Conservation (phyloP, 1,140 invertebrate species). For the Euglossa dilemma region DNA sequence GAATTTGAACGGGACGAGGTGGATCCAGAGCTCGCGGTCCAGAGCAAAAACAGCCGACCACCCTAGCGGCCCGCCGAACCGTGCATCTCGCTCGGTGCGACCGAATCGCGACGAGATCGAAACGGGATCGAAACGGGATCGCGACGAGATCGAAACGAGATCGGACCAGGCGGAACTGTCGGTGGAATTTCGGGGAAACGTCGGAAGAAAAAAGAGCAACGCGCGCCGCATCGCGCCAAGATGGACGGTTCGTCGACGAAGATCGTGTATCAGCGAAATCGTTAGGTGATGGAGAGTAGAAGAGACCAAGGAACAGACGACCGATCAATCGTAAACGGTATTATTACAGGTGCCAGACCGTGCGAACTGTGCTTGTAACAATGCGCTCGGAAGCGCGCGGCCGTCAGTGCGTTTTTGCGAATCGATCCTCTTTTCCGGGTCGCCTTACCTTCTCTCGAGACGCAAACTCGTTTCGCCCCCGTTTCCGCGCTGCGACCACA, state of each 20-base stretch:
- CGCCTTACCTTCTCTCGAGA: constrained; percentile 21
- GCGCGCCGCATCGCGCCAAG: background rate
- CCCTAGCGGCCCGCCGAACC: constrained; percentile 22
- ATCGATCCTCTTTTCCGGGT: constrained; percentile 22
- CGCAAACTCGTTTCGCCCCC: background rate
- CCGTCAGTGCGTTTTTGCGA: constrained; percentile 16
- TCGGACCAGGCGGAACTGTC: background rate
- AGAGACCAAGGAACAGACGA: constrained; percentile 70
- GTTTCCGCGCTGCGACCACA: background rate
- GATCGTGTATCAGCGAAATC: constrained; percentile 35
- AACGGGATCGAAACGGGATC: no score
- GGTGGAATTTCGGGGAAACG: no score
- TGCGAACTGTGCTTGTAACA: constrained; percentile 81
- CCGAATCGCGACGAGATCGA: background rate
- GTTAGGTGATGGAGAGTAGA: constrained; percentile 67
- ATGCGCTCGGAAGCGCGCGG: constrained; percentile 38
- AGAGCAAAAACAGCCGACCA: constrained; percentile 19
- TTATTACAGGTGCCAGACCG: constrained; percentile 69
- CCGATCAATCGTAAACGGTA: constrained; percentile 62
- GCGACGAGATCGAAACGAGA: background rate
- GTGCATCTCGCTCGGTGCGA: constrained; percentile 13
- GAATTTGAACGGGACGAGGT: constrained; percentile 4
- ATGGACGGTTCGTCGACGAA: constrained; percentile 45
- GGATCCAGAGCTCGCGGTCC: constrained; percentile 5
- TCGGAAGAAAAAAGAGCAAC: no score